Evolutionary conservation across 1,140 invertebrate genomes (phyloP).

Genomic region (Saccostrea glomerata): DNA sequence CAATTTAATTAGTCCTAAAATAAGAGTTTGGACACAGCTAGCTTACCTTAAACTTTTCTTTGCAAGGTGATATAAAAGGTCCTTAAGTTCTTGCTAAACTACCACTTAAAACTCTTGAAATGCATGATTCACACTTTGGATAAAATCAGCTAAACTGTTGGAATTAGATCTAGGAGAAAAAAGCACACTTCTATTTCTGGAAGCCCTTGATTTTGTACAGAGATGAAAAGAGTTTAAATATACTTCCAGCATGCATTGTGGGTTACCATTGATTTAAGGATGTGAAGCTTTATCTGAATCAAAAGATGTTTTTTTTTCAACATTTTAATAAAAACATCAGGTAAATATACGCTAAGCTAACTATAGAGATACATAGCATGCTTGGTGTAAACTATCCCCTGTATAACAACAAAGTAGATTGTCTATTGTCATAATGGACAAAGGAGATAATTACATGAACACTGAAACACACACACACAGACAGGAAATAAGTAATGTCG

Average conservation of each 20-base stretch:
- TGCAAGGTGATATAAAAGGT: no score
- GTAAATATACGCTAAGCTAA: no score
- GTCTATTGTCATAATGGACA: background rate
- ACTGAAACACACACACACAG: background rate
- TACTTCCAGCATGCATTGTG: no score
- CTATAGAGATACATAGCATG: background rate
- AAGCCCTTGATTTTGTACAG: background rate
- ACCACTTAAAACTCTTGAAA: background rate
- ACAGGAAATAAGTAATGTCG: background rate
- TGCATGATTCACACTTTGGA: background rate
- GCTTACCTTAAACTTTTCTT: no score
- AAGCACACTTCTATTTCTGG: background rate
- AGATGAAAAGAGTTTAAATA: no score
- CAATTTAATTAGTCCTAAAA: no score
- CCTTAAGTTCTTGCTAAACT: background rate
- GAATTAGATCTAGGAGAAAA: background rate
- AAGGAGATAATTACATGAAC: background rate
- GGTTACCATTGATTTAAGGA: no score
- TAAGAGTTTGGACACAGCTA: no score
- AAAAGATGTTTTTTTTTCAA: no score
- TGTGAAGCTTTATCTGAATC: no score
- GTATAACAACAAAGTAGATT: no score
- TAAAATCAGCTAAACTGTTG: background rate
- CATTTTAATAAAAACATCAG: no score
- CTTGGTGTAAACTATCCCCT: background rate